Base-by-base conservation (phyloP, 1,140 invertebrate genomes). In the Drosophila takahashii region DNA sequence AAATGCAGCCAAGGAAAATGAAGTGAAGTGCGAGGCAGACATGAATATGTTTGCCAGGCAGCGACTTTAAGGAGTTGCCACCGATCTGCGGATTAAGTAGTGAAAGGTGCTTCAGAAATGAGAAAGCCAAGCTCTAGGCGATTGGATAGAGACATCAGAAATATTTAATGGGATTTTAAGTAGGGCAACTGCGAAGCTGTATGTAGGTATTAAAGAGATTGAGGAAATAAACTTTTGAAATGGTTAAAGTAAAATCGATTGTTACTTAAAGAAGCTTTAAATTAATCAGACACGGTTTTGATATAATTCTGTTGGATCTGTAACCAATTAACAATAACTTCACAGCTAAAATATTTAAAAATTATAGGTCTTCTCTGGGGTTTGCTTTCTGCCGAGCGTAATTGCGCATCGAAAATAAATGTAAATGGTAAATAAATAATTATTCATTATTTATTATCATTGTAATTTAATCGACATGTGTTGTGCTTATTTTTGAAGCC, bases 21-120 rank as follows among this genome's bases (percentile, higher is more conserved):
- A 70, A 70, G 65, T 70, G 50, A 69, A 52, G 62, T 70, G 66
- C 32, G 41, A 67, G 16, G 15, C 34, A 58, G 62, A 69, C 48
- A 37, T 27, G 39, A 32, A 69, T 29, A 69, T 69, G 39, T 66
- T 53, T 52, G 37, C 15, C 9, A 37, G 8, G 13, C 64, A 57
- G 34, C 34, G 62, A 54, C 50, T 69, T 39, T 16, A 70, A 48
- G 50, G 27, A 57, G 11, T 37, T 70, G n/a, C 42, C 34, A 69
- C 51, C 44, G 64, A 71, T 70, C 42, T 29, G 42, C 11, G 36
- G 50, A 47, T 56, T 70, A 39, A 15, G 22, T n/a, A 3, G 11
- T 37, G 41, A 37, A 54, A 37, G 41, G 50, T 34, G 16, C 16
- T 56, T 39, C 6, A 15, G 8, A 47, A 39, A 13, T 9, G n/a